Percentiles rank a stretch among this genome's conserved stretches.
These are phyloP conservation scores for Ramphastos sulfuratus DNA, from an alignment of 2,113 vertebrate genomes.

Conservation along the genomic window DNA sequence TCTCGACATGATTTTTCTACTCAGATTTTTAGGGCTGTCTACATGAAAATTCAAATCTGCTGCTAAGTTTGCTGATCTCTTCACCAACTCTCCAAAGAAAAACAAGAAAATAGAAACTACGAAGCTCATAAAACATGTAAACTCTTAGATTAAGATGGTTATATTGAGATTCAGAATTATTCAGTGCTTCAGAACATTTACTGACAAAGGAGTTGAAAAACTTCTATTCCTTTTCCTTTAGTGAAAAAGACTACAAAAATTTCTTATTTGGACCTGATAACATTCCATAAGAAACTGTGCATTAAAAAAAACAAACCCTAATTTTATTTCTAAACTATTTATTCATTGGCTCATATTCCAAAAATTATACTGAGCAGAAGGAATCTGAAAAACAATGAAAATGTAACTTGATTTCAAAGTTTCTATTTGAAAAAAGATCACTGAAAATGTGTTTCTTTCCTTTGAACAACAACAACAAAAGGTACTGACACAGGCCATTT, in stretches of 20 bases:
- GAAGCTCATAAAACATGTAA: not conserved
- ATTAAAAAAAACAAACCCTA: not conserved
- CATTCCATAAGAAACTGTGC: not conserved
- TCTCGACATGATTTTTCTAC: not conserved
- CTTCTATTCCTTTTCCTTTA: not conserved
- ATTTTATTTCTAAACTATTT: constrained; percentile 13
- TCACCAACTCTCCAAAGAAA: not conserved
- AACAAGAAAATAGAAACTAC: not conserved
- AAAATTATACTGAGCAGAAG: not conserved
- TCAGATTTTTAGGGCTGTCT: not conserved
- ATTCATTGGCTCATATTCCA: not conserved
- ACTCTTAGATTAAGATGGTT: not conserved
- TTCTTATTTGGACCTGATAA: not conserved
- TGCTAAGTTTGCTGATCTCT: not conserved
- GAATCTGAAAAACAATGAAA: constrained; percentile 10
- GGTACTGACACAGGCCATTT: not conserved
- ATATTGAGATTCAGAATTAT: not conserved
- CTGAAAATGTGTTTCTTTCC: not conserved
- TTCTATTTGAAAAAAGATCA: not conserved
- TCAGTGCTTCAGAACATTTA: not conserved
- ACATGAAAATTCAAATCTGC: not conserved
- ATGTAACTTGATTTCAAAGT: not conserved
- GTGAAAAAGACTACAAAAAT: not conserved
- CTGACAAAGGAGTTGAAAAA: not conserved
- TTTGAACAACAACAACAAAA: not conserved